phyloP scores from a whole-genome alignment of 2,797 vertebrate genomes.

The Oreochromis grahami region DNA sequence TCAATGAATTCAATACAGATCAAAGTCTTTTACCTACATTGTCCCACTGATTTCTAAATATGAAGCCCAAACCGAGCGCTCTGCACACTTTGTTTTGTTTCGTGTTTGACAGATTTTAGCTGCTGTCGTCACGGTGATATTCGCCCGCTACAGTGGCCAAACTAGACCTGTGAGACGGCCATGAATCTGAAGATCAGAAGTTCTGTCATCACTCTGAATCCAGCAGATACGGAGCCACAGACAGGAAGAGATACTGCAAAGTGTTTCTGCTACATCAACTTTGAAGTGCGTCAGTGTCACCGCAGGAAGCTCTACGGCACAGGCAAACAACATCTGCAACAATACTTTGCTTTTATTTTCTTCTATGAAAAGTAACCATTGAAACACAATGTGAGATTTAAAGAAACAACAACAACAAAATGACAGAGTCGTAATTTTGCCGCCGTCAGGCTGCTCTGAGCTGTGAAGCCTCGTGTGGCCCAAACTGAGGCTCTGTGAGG shows the following conservation, averaged over 20 bases:
- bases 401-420: not conserved
- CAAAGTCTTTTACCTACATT: not conserved
- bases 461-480: not conserved
- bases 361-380: not conserved
- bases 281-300: not conserved
- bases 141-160: not conserved
- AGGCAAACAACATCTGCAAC: not conserved
- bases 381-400: not conserved
- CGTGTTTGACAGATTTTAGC: not conserved
- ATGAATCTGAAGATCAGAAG: not conserved
- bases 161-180: not conserved
- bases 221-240: not conserved
- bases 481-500: not conserved
- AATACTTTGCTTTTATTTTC: not conserved
- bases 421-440: not conserved
- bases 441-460: not conserved
- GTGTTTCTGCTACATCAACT: not conserved
- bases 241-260: not conserved
- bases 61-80: not conserved
- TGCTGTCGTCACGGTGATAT: not conserved
- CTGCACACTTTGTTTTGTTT: not conserved
- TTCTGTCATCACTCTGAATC: not conserved
- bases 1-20: not conserved
- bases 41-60: not conserved
- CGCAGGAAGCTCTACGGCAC: not conserved